phyloP scores from a whole-genome alignment of 2,113 vertebrate species.

The Penelope pileata region DNA sequence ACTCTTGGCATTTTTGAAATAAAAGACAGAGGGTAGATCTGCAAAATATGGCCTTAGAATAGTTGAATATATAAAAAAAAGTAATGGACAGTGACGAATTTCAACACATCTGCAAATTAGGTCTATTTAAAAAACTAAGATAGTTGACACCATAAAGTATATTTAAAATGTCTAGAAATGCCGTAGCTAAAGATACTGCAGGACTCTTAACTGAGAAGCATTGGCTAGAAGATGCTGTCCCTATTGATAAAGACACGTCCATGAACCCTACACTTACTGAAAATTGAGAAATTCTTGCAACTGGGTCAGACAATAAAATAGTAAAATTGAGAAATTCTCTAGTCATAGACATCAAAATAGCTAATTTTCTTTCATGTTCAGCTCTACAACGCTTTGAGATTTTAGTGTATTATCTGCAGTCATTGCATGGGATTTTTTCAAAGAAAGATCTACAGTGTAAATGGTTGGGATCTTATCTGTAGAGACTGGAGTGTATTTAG shows the following conservation, averaged over 20 bases:
- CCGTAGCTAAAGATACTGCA: not conserved
- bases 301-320: not conserved
- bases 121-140: not conserved
- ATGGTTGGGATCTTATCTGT: not conserved
- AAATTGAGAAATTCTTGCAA: not conserved
- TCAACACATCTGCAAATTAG: not conserved
- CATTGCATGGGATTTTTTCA: not conserved
- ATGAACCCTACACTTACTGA: not conserved
- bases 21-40: not conserved
- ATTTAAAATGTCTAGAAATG: not conserved
- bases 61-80: not conserved
- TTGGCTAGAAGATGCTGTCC: not conserved
- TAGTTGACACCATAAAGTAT: not conserved
- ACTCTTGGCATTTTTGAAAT: not conserved
- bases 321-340: not conserved
- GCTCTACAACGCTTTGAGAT: not conserved
- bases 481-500: not conserved
- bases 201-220: not conserved
- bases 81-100: not conserved
- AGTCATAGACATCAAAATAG: not conserved
- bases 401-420: not conserved
- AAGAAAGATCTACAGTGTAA: not conserved
- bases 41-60: not conserved
- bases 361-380: not conserved
- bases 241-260: rapidly evolving